These are phyloP conservation scores for Latrodectus hesperus DNA, from an alignment of 2,888 invertebrate genomes.

Conservation along the genomic window DNA sequence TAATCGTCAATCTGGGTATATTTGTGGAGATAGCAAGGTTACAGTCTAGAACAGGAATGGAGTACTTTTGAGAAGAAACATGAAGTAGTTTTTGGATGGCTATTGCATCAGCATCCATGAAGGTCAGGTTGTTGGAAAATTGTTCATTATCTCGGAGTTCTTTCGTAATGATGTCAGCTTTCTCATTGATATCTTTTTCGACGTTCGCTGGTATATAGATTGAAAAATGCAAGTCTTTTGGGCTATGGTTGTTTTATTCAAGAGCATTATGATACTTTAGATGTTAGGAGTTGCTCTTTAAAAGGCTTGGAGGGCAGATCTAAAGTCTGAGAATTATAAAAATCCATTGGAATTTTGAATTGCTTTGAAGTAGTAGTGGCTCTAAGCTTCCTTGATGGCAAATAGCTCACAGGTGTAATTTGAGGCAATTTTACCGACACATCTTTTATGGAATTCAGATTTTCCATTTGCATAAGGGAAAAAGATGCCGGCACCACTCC, in stretches of 20 bases:
- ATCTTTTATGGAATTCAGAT: neutral
- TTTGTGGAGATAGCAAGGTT: too few relatives aligned
- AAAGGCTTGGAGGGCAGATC: neutral
- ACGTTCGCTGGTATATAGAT: too few relatives aligned
- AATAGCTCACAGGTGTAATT: neutral
- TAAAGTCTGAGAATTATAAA: neutral
- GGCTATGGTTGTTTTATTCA: neutral
- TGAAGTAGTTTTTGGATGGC: too few relatives aligned
- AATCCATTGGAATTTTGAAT: neutral
- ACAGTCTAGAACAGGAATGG: too few relatives aligned
- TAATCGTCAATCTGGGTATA: too few relatives aligned
- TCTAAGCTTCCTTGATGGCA: neutral
- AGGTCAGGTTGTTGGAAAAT: too few relatives aligned
- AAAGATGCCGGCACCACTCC: neutral
- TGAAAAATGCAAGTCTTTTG: neutral
- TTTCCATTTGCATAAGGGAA: neutral
- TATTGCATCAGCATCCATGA: too few relatives aligned
- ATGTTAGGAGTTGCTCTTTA: neutral
- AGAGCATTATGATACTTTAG: neutral
- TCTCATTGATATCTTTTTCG: too few relatives aligned
- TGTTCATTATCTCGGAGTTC: too few relatives aligned
- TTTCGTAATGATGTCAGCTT: too few relatives aligned
- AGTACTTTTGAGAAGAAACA: too few relatives aligned
- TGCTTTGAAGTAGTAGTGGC: neutral
- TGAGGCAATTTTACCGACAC: neutral